Base-by-base conservation (phyloP, 1,140 invertebrate species). In the Sycophaga agraensis region DNA sequence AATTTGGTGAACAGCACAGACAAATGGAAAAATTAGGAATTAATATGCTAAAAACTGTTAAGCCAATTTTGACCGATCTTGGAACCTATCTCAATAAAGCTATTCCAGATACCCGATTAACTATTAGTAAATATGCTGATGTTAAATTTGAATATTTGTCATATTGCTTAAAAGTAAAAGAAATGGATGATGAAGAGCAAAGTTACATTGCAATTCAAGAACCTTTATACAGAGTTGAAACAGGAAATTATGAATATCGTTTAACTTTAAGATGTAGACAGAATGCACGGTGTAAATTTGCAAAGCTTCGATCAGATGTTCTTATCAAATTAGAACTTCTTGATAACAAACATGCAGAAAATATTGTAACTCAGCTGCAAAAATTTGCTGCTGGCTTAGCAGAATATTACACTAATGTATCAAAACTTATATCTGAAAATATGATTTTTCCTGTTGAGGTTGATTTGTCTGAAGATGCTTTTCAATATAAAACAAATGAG, bases 131-230 rank as follows among this genome's bases (percentile, higher is more conserved):
- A 74, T 99, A 99, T 79, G 93, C 93, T 0, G 96, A 99, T 82
- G 91, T 92, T 1, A 99, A 99, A 82, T 99, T 98, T 82, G 96
- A 98, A 76, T 99, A 99, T 80, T 81, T 99, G 17, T 98, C 96
- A 0, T 99, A 99, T 78, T 99, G 97, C 76, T 80, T 99, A 39
- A 99, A 99, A 84, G 91, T 94, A 0, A 94, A 94, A 76, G 97
- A 99, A 84, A 93, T 99, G 91, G 97, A 99, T 72, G 97, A 99
- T 78, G 97, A 99, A 76, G 97, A 99, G 73, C 94, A 96, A 67
- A 91, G 90, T 57, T 98, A 95, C 76, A 90, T 90, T 31, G 88
- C 93, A 0, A 75, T 99, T n/a, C 94, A 98, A 73, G 97, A 99
- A 76, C 96, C 97, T 0, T 80, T 99, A 14, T 99, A 99, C 77